Percentiles rank a stretch among this genome's conserved stretches.
Conservation (phyloP, 2,888 invertebrate species). For the Stenolophus ochropezus region DNA sequence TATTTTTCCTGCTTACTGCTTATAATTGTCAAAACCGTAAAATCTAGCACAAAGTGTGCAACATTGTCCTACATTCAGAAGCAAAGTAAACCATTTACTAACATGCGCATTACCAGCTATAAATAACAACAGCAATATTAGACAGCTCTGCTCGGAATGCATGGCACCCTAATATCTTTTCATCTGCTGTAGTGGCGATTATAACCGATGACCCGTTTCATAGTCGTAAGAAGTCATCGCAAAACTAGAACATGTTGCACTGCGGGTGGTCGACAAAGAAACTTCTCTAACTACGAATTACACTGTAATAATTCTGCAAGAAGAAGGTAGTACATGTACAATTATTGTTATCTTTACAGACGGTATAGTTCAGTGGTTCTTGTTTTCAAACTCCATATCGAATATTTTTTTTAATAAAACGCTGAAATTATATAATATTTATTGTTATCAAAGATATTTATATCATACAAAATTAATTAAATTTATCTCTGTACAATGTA, state of each 20-base stretch:
- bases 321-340: not conserved
- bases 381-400: too few relatives aligned
- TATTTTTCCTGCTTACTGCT: too few relatives aligned
- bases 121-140: slow-evolving; percentile 9
- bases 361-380: too few relatives aligned
- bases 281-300: not conserved
- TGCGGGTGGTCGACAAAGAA: not conserved
- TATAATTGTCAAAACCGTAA: too few relatives aligned
- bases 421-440: too few relatives aligned
- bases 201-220: slow-evolving; percentile 47
- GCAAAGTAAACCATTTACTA: not conserved
- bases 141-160: not conserved
- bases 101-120: not conserved
- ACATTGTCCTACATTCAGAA: not conserved
- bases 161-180: slow-evolving; percentile 10
- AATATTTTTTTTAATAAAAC: too few relatives aligned
- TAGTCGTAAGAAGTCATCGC: slow-evolving; percentile 44
- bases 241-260: not conserved
- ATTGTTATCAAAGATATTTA: too few relatives aligned
- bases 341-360: too few relatives aligned
- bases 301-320: not conserved
- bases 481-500: too few relatives aligned
- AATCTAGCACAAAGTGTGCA: not conserved
- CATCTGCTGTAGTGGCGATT: slow-evolving; percentile 28
- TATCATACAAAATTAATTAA: too few relatives aligned